A percentile compares a stretch with the other conserved stretches of the same genome.
Conservation (phyloP, 2,113 vertebrate species). For the Acrocephalus kingi region DNA sequence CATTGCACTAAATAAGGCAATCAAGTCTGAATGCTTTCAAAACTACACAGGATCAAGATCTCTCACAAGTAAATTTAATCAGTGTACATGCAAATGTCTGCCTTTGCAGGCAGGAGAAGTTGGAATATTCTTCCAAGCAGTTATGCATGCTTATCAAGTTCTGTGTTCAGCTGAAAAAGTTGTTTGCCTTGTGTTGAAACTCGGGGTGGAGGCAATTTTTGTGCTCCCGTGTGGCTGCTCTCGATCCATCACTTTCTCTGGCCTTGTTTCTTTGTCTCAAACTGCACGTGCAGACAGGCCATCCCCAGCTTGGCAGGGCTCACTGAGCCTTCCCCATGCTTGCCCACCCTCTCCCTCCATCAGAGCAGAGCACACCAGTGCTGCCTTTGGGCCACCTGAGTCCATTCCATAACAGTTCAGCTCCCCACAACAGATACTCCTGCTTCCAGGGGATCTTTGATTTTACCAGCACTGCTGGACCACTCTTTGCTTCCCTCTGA, state of each 20-base stretch:
- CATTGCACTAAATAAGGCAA: not conserved
- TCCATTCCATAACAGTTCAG: accelerated
- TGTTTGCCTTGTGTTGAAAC: not conserved
- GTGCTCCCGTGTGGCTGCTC: not conserved
- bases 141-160: not conserved
- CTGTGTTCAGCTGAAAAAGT: not conserved
- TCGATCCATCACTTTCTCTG: not conserved
- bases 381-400: not conserved
- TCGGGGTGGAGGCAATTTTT: not conserved
- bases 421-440: not conserved
- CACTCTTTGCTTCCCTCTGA: not conserved
- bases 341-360: not conserved
- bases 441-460: not conserved
- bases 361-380: accelerated
- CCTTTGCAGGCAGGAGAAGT: not conserved
- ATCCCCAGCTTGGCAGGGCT: not conserved
- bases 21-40: not conserved
- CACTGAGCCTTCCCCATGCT: not conserved
- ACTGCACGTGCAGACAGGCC: not conserved
- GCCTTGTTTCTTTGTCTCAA: not conserved
- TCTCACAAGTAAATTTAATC: slow-evolving; percentile 20
- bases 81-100: not conserved
- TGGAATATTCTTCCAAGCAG: not conserved
- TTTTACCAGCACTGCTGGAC: not conserved
- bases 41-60: not conserved